Evolutionary conservation across 2,113 vertebrate genomes (phyloP), one percentile per base, ranked within the genome.

Genomic region (Trichomycterus rosablanca): DNA sequence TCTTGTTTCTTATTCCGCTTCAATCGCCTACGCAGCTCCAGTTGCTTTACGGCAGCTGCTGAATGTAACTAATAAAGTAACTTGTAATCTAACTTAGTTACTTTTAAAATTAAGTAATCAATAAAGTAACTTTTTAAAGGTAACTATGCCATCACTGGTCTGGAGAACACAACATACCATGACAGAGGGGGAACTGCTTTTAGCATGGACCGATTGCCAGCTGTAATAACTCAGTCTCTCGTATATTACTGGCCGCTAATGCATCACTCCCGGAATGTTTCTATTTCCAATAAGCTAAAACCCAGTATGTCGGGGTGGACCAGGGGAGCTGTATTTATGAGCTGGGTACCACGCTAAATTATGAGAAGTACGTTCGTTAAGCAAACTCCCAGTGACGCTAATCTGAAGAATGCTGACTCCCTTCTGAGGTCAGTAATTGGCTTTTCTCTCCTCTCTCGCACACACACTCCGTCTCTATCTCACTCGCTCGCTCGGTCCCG

Each of bases 371-470:
- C 87, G 81, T 84, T 85, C 86, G 84, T 87, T 86, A 91, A 77
- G 83, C 76, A 85, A 89, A 90, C 81, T 83, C 80, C 74, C 80
- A 68, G 62, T 89, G 91, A 90, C 86, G 89, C 80, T 89, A 91
- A 88, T 85, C 87, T 87, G 75, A 81, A 85, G 90, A 92, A 90
- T 87, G 89, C 78, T 88, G 87, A 89, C 87, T 90, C 84, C 80
- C 84, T 79, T 82, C 80, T 15, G 74, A 88, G 87, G 87, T 91
- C 90, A 93, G 82, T 91, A 89, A 91, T 87, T 86, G 79, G 84
- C 80, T 84, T 80, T 57, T 83, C 72, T 87, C 87, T 83, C 77
- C 74, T 73, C 59, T 68, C n/a, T n/a, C n/a, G n/a, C n/a, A n/a
- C n/a, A n/a, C n/a, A n/a, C n/a, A n/a, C n/a, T n/a, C n/a, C n/a